Base-by-base conservation (phyloP, 1,140 invertebrate species). In the Macrobrachium rosenbergii region DNA sequence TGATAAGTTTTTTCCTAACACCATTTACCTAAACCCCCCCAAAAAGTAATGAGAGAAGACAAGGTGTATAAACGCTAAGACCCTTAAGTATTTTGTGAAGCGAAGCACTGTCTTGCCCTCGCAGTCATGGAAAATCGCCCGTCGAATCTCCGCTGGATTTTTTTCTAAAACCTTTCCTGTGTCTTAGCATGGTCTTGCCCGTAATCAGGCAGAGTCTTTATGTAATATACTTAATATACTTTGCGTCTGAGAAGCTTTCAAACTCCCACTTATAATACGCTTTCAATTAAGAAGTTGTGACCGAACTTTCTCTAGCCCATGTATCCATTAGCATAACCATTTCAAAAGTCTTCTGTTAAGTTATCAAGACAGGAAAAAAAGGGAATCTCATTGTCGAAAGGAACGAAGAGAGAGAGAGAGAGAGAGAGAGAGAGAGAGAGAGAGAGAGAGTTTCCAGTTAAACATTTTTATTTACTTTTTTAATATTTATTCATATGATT, bases 231-330 rank as follows among this genome's bases (percentile, higher is more conserved):
- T 64, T 84, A 78, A 84, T 84, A 67, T n/a, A 58, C 83, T 84
- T 82, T 82, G 67, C 60, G 60, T 59, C 67, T n/a, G 14, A 23
- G 83, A 84, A 84, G 83, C 75, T 78, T 77, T 84, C 83, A 69
- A 84, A 84, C 83, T 84, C 60, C 60, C 16, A 37, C 63, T 77
- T 58, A 84, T 84, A 84, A 84, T 84, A 78, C 83, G 75, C 83
- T 84, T 84, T 84, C 83, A 84, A 84, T 84, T 84, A 84, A 84
- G 75, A 84, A 84, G 59, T 84, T 84, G 73, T 78, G 16, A 78
- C 75, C 73, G 10, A 67, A 84, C 73, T 84, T 84, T 37, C n/a
- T 23, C n/a, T 23, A 43, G 63, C 16, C 28, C 28, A 12, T n/a
- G 60, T 45, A 21, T 84, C 75, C 75, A 78, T 84, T 84, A 78